Evolutionary conservation across 1,140 invertebrate genomes (phyloP), one percentile per base, ranked within the genome.

Genomic region (Drosophila aff.): DNA sequence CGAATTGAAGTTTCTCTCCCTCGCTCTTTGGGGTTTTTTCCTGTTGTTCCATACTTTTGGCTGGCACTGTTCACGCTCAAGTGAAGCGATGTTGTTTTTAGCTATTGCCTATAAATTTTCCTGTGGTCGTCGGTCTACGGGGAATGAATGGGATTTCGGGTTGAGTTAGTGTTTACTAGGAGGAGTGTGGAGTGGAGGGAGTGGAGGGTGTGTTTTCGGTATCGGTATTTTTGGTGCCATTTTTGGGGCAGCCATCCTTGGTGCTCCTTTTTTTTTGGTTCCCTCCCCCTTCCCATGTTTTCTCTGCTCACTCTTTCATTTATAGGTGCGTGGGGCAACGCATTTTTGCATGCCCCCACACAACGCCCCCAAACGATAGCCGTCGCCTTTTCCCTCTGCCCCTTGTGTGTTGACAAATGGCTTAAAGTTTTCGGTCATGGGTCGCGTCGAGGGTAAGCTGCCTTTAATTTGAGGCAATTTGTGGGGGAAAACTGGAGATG

Each of bases 51-150:
- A 68, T 78, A 76, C 78, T 60, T 89, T 78, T 83, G 69, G 62
- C 63, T 52, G 69, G 50, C 78, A 90, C 74, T 90, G 84, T 89
- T 89, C 69, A 90, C 84, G 85, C 84, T 89, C 84, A 89, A 89
- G 65, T 89, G 84, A 89, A 89, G 84, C 84, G 81, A 76, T 67
- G 73, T 81, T 87, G 84, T 82, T 75, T 89, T 89, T 84, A 76
- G 67, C 59, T 68, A 87, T 77, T 83, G 73, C 84, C 83, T 77
- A 87, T 87, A 87, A 89, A 87, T 87, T 87, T 80, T 55, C 64
- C 76, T 74, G 64, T 61, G 76, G 72, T 74, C 50, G 76, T 79
- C 63, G 71, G 53, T 74, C 71, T 74, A 74, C 71, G 61, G 75
- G 33, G 63, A 62, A 46, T 57, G 75, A 65, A 61, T 47, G 50